A percentile compares a stretch with the other conserved stretches of the same genome.
Conservation (phyloP, 2,888 invertebrate genomes). For the Toxonevra muliebris region DNA sequence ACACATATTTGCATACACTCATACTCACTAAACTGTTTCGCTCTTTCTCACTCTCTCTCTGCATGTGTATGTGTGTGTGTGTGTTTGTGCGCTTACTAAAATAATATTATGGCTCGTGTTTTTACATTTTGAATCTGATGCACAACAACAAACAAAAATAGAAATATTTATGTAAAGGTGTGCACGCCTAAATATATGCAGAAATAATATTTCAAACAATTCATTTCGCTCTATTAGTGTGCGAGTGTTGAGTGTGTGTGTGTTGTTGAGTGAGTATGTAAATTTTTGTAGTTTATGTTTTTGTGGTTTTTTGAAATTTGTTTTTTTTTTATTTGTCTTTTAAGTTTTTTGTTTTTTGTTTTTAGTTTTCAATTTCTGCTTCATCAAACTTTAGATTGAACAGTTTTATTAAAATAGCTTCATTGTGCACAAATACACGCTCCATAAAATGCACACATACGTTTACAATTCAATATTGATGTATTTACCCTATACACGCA, state of each 20-base stretch:
- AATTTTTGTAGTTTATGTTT: neutral
- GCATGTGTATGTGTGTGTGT: neutral
- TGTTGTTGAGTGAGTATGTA: neutral
- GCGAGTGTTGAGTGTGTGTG: neutral
- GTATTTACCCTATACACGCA: too few species aligned
- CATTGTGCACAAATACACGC: conserved; percentile 36
- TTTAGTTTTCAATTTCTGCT: conserved; percentile 38
- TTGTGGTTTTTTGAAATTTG: neutral
- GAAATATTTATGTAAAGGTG: neutral
- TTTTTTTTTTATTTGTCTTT: neutral
- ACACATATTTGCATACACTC: too few species aligned
- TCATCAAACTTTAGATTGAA: conserved; percentile 50
- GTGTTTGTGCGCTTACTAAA: conserved; percentile 12
- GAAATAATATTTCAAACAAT: conserved; percentile 37
- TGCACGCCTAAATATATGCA: conserved; percentile 37
- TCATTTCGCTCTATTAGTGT: conserved; percentile 10
- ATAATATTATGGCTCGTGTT: neutral
- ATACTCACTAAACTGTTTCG: too few species aligned
- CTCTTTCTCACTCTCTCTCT: neutral
- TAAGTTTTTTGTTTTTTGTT: too few species aligned
- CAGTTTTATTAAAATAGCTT: conserved; percentile 37
- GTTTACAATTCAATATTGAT: conserved; percentile 8
- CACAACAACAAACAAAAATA: too few species aligned
- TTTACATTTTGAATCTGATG: too few species aligned
- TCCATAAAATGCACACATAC: conserved; percentile 40